Base-by-base conservation (phyloP, 2,888 invertebrate species). In the Diachrysia chrysitis region DNA sequence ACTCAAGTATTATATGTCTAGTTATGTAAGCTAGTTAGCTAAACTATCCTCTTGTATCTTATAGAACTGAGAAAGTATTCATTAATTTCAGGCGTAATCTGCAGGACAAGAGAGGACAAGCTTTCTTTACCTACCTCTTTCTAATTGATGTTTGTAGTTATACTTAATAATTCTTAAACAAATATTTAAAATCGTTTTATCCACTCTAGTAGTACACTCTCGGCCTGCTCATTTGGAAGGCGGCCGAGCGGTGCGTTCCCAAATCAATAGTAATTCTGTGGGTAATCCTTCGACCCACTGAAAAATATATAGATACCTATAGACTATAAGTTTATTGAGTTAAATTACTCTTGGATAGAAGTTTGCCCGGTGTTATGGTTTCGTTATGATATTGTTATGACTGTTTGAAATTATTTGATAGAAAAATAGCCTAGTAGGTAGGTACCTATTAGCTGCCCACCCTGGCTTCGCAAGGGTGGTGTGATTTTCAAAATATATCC, bases 251-350 rank as follows among this genome's bases (percentile, higher is more conserved):
- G 85, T 86, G 85, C 87, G 89, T 85, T 86, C 91, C 93, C 92
- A 89, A 95, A 95, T 95, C 95, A 95, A 95, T 95, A 95, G 93
- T 95, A 94, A 95, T 94, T 93, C 93, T 88, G 91, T 87, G 91
- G 91, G 91, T 92, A 94, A 94, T 94, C 92, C 91, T 85, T 86
- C 76, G 85, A 84, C 87, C 86, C 87, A 82, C 86, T 87, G 88
- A 94, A 94, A 94, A 94, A 93, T 93, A 92, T 85, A 90, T 89
- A 85, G 74, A 81, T 77, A 65, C 48, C 61, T 80, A 82, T 73
- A 76, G 64, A 63, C 55, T 67, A 63, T 69, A 63, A 69, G 61
- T 70, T 77, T 74, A 69, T 72, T 70, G 64, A 63, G 81, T 77
- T 77, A 80, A 80, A 78, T 78, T 77, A 78, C 58, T 66, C 64